phyloP scores from a whole-genome alignment of 2,113 vertebrate genomes.

The Boleophthalmus pectinirostris region DNA sequence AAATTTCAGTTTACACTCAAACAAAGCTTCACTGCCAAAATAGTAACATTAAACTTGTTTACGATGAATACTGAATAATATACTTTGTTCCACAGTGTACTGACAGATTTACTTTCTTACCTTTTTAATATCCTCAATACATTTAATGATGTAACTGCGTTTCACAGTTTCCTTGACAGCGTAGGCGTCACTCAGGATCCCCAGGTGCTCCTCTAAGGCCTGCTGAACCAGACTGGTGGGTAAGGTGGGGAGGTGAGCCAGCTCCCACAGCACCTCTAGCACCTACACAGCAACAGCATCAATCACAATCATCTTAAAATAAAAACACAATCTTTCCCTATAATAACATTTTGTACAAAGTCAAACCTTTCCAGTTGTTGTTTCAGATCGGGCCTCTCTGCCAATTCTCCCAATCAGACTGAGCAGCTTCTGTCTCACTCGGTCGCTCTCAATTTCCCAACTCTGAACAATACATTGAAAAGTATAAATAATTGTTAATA shows the following conservation, averaged over 20 bases:
- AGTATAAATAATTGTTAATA: background rate
- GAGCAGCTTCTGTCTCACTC: constrained; percentile 94
- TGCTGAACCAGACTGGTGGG: constrained; percentile 93
- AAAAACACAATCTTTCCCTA: background rate
- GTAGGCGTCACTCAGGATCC: constrained; percentile 97
- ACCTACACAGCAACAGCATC: constrained; percentile 77
- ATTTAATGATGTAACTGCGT: constrained; percentile 96
- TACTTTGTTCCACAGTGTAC: background rate
- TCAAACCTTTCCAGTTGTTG: constrained; percentile 92
- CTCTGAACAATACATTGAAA: constrained; percentile 77
- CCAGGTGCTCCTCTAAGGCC: constrained; percentile 94
- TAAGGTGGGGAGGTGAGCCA: constrained; percentile 93
- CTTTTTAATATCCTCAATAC: constrained; percentile 99
- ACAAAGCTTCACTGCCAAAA: too few relatives aligned
- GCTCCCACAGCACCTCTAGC: constrained; percentile 95
- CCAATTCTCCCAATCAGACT: constrained; percentile 97
- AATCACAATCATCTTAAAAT: background rate
- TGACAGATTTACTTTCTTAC: constrained; percentile 66
- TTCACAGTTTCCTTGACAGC: constrained; percentile 95
- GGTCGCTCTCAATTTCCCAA: constrained; percentile 95
- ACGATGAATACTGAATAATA: background rate
- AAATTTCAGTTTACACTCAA: too few relatives aligned
- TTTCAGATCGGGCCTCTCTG: constrained; percentile 92
- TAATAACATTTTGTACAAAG: background rate
- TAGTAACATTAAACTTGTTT: too few relatives aligned